Evolutionary conservation across 2,888 invertebrate species (phyloP), one percentile per base, ranked within the genome.

Genomic region (Dascillus cervinus): DNA sequence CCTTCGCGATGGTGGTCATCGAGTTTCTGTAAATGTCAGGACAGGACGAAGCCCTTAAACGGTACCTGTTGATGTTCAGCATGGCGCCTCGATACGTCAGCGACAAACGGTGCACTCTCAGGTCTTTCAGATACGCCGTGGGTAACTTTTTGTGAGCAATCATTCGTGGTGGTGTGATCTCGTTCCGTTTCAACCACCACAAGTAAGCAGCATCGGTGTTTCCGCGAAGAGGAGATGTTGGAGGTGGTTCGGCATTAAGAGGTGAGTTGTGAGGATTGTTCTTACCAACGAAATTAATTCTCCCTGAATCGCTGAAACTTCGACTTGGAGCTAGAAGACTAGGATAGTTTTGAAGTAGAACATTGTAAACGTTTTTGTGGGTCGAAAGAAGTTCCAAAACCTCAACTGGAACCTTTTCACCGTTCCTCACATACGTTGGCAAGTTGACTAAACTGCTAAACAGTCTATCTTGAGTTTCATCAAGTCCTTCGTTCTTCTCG

Each of bases 21-120:
- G 85, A 84, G 60, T 86, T 86, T 44, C 85, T 71, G 59, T 85
- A 87, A 55, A 92, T 87, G 61, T 92, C 89, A 1, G 92, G 91
- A 56, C 91, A 91, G 34, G 90, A 90, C 6, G 85, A 87, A 0
- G 90, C 88, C 40, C 86, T 69, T 27, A 88, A 68, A 25, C 85
- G 70, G 62, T 87, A 87, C 26, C 85, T 67, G 53, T 79, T 84
- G 50, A 88, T 83, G 58, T 87, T 86, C 34, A 88, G 65, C 83
- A 88, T 87, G 1, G 88, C 88, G 11, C 87, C 87, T 39, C 88
- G 71, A 54, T 88, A 87, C 2, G 87, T 87, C 30, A 89, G 67
- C 23, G 85, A 85, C 52, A 84, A 78, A 30, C 86, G 67, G 52
- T 86, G 85, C 41, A 86, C 70, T 34, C 82, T 64, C 42, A 86